Base-by-base conservation (phyloP, 2,113 vertebrate genomes). In the Rhea pennata region DNA sequence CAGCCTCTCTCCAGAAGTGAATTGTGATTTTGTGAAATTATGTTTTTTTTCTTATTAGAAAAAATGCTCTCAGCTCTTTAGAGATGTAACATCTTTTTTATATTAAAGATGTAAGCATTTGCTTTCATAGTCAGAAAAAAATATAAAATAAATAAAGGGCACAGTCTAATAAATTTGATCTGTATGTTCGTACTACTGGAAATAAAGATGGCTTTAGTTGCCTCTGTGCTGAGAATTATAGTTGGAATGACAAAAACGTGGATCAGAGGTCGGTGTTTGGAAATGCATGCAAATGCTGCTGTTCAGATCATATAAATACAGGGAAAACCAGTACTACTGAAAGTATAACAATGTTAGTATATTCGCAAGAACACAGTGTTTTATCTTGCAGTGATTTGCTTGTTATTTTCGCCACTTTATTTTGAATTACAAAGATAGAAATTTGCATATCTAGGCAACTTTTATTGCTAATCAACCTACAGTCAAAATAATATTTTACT, bases 361-460 rank as follows among this genome's bases (percentile, higher is more conserved):
- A 79, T 85, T 91, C 87, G 67, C 39, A 74, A 59, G 64, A 89
- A 58, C 54, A 78, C 7, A 20, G 53, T 42, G 51, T 64, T 58
- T 93, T 94, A 92, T 62, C 86, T 96, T 39, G 9, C 53, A 42
- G 61, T 67, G 56, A 13, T 67, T 90, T 81, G 50, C 23, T 88
- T 59, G 66, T 90, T 90, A 71, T 95, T 92, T 90, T 75, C 54
- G 86, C 82, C 51, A 23, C 77, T 94, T 85, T 94, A 12, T 50
- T 93, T 88, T 88, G 31, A 93, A 96, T 88, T 93, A 64, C 92
- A 80, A 85, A 87, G 69, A 78, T 66, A 86, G 81, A 95, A 50
- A 91, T 88, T 95, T 91, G 71, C 78, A 58, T 74, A 71, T 86
- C 42, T 53, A 87, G 39, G 58, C 39, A 94, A 36, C 69, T 66